Base-by-base conservation (phyloP, 2,888 invertebrate species). In the Lydus trimaculatus region DNA sequence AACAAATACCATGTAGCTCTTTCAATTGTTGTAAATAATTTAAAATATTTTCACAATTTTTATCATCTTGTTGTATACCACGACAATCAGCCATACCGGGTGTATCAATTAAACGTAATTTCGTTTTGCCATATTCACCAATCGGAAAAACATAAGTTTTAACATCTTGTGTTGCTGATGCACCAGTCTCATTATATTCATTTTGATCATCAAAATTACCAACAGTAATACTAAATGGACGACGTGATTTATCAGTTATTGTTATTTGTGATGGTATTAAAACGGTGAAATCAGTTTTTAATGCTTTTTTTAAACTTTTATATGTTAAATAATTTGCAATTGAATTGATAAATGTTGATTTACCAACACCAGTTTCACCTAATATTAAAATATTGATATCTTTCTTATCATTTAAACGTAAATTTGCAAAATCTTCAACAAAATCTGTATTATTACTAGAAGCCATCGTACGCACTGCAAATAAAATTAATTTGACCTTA, bases 331-430 rank as follows among this genome's bases (percentile, higher is more conserved):
- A 80, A 67, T 80, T 80, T 1, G 73, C 75, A 58, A 80, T 73
- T 2, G 79, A 68, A 67, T 80, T 80, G 36, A 80, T 79, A 61
- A 80, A 80, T 0, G 80, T 80, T 0, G 80, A 80, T 72, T 80
- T 80, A 39, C 80, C 80, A 25, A 79, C 76, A n/a, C 80, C 80
- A 6, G 79, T 79, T 72, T 79, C 78, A 3, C 80, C 80, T 17
- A 80, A 60, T 7, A 80, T 65, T 17, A 80, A 70, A 36, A 80
- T 78, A 61, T 80, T 80, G 7, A 79, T 73, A 43, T 77, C 75
- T 13, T 72, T 61, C 23, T 31, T 64, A 3, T 67, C 61, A 20
- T 48, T 48, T 20, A 48, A 48, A 20, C 20, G 20, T 11, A 48
- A 48, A 48, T 20, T 48, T 11, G 48, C 48, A 23, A 48, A 48